Percentiles rank a stretch among this genome's conserved stretches.
phyloP scores from a whole-genome alignment of 2,113 vertebrate genomes.

The Ellobius talpinus region DNA sequence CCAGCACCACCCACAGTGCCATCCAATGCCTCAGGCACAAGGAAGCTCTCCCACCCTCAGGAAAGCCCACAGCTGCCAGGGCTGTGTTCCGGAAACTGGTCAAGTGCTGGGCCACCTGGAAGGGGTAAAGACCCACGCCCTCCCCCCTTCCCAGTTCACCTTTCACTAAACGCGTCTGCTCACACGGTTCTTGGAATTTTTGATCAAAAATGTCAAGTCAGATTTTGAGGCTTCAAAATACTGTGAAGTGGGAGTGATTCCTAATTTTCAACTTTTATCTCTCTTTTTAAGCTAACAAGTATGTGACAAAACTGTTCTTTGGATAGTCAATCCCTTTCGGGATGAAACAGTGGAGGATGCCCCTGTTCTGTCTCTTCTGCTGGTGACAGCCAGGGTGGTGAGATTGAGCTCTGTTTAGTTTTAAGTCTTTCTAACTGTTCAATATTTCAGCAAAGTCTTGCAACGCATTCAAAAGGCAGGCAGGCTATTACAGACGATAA shows the following conservation, averaged over 20 bases:
- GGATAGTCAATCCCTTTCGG: not conserved
- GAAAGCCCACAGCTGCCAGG: not conserved
- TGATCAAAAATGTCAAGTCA: not conserved
- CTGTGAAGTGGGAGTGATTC: not conserved
- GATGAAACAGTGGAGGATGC: not conserved
- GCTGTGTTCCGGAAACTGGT: not conserved
- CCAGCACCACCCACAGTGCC: not conserved
- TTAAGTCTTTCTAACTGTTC: not conserved
- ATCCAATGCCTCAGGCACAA: not conserved
- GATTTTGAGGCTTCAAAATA: not conserved
- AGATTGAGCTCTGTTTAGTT: not conserved
- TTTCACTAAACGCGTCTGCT: not conserved
- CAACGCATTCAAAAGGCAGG: not conserved
- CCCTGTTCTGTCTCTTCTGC: not conserved
- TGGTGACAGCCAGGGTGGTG: not conserved
- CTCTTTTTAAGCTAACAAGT: not conserved
- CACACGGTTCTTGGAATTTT: not conserved
- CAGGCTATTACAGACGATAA: not conserved
- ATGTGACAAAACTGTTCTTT: not conserved
- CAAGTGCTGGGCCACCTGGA: not conserved
- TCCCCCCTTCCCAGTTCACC: not conserved
- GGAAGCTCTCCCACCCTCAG: not conserved
- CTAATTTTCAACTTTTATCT: slow-evolving; percentile 2
- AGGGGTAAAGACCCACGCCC: not conserved
- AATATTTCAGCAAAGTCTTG: not conserved